These are phyloP conservation scores for Mixornis gularis DNA, from an alignment of 2,113 vertebrate genomes.

Conservation along the genomic window DNA sequence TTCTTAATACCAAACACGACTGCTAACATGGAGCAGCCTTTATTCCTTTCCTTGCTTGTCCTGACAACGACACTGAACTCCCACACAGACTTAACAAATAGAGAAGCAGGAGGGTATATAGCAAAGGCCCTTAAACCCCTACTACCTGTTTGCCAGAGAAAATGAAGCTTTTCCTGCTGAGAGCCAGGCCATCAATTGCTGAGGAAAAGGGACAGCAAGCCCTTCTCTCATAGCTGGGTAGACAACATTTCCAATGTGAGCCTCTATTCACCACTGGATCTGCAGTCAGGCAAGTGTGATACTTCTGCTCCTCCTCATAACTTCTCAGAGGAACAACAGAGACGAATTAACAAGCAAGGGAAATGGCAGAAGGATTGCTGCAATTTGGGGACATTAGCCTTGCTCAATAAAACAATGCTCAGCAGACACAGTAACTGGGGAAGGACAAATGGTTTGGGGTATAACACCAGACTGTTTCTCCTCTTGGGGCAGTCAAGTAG, in stretches of 20 bases:
- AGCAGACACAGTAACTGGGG: background rate
- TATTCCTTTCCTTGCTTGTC: background rate
- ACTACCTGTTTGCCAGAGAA: background rate
- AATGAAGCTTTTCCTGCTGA: background rate
- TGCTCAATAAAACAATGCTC: background rate
- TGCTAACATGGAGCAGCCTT: background rate
- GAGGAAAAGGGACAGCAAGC: background rate
- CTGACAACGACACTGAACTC: background rate
- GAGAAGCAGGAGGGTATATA: background rate
- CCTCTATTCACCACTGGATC: background rate
- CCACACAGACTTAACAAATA: background rate
- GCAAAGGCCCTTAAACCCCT: background rate
- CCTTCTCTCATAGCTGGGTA: background rate
- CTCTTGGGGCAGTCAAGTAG: background rate
- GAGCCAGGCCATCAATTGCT: background rate
- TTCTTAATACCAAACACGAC: background rate
- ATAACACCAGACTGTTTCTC: background rate
- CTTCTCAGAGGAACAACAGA: background rate
- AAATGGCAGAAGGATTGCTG: background rate
- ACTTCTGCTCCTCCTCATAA: background rate
- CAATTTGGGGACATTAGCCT: background rate
- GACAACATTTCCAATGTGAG: background rate
- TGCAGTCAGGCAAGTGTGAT: background rate
- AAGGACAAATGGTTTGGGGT: background rate
- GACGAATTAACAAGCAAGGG: background rate